Conservation (phyloP, 2,113 vertebrate genomes). For the Oenanthe oenanthe region DNA sequence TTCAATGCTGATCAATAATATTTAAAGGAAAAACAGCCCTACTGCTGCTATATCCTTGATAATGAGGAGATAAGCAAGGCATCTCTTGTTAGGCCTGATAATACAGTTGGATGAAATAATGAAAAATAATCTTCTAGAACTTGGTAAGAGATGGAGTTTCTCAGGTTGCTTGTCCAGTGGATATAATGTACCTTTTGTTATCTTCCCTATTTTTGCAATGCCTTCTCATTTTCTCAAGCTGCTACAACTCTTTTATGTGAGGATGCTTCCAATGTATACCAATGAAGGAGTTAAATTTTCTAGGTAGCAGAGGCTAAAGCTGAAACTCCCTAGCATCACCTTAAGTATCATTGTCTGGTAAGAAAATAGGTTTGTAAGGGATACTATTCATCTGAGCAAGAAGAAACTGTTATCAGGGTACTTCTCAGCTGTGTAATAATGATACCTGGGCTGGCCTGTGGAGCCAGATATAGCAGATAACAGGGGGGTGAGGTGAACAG, state of each 20-base stretch:
- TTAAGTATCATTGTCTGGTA: neutral
- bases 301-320: neutral
- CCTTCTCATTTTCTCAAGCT: neutral
- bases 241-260: neutral
- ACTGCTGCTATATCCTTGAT: neutral
- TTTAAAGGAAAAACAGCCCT: neutral
- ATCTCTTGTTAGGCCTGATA: neutral
- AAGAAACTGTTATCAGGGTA: neutral
- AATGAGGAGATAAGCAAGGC: neutral
- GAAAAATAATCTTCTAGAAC: neutral
- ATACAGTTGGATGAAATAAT: neutral
- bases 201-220: neutral
- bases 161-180: neutral
- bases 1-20: neutral
- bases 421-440: neutral
- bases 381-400: neutral
- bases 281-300: neutral
- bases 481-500: neutral
- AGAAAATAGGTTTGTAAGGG: conserved; percentile 41
- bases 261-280: neutral
- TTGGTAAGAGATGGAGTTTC: neutral
- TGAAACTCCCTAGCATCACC: conserved; percentile 14
- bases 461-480: neutral
- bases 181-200: neutral
- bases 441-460: neutral